Evolutionary conservation across 2,888 invertebrate species (phyloP).

Genomic region (Synanthedon andrenaeformis): DNA sequence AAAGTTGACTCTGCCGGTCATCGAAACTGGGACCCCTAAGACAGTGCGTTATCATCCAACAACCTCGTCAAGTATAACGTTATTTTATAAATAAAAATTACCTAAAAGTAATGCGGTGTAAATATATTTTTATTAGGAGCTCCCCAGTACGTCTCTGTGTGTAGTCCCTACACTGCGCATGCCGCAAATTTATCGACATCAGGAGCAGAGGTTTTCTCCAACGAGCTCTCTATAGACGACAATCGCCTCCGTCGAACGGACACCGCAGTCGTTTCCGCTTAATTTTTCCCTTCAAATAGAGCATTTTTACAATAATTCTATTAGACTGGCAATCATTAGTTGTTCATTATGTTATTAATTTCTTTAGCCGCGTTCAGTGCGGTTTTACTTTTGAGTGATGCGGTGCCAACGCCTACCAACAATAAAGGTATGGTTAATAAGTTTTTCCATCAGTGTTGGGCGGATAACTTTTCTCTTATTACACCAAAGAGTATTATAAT

Average conservation of each 20-base stretch:
- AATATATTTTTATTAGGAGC: background rate
- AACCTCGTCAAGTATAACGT: no score
- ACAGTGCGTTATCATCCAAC: no score
- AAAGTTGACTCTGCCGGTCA: no score
- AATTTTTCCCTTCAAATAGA: conserved; percentile 8
- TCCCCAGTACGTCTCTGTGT: conserved; percentile 35
- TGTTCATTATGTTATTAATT: conserved; percentile 40
- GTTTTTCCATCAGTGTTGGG: background rate
- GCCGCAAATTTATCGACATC: conserved; percentile 65
- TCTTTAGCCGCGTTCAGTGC: conserved; percentile 56
- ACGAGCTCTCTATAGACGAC: conserved; percentile 37
- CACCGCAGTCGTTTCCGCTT: conserved; percentile 36
- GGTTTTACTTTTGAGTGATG: conserved; percentile 42
- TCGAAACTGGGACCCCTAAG: no score
- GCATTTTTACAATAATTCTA: background rate
- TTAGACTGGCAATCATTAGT: conserved; percentile 12
- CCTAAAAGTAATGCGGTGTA: no score
- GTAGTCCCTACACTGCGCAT: conserved; percentile 47
- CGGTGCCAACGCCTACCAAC: conserved; percentile 50
- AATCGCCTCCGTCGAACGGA: conserved; percentile 47
- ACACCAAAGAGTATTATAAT: no score
- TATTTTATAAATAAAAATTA: no score
- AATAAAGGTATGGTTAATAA: conserved; percentile 42
- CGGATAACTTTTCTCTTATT: no score
- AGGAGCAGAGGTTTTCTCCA: conserved; percentile 41